Evolutionary conservation across 1,140 invertebrate species (phyloP), one percentile per base, ranked within the genome.

Genomic region (Ooceraea biroi): DNA sequence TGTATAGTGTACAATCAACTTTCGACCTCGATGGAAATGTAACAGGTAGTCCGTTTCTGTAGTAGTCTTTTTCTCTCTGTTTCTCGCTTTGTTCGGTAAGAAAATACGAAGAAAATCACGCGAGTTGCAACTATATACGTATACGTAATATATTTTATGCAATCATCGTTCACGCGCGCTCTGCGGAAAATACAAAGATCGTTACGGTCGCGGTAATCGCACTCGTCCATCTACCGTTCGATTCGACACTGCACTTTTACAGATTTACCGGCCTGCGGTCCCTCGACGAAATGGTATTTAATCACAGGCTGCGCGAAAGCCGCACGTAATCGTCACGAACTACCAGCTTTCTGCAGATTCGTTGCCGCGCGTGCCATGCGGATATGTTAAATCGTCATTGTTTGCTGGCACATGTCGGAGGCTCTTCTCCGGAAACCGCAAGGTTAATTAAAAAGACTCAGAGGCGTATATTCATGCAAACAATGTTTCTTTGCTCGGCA

Each of bases 11-110:
- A 52, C 60, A 83, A 50, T 86, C 86, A 73, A 86, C 80, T 88
- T 88, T 86, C 66, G 73, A 74, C 80, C 85, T 88, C 86, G 86
- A 84, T 86, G 68, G 60, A 84, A 86, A 86, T 73, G 86, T 88
- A 88, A 88, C 86, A 88, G 85, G 86, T 88, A 88, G 86, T 63
- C 17, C 19, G 41, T 48, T n/a, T 48, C 41, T n/a, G n/a, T n/a
- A n/a, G n/a, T n/a, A n/a, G n/a, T 14, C 12, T 78, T 14, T 46
- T 30, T 27, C 61, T 25, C 30, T 17, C 25, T 58, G 25, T 22
- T 61, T 71, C 36, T 50, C 3, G n/a, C 61, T 77, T 19, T 19
- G 8, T 17, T 12, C 17, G 25, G 10, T 22, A 50, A 17, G 36
- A 25, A 76, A 55, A 41, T 10, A 55, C 57, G 65, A 86, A 61